Evolutionary conservation across 1,140 invertebrate genomes (phyloP), one percentile per base, ranked within the genome.

Genomic region (Plectrocnemia conspersa): DNA sequence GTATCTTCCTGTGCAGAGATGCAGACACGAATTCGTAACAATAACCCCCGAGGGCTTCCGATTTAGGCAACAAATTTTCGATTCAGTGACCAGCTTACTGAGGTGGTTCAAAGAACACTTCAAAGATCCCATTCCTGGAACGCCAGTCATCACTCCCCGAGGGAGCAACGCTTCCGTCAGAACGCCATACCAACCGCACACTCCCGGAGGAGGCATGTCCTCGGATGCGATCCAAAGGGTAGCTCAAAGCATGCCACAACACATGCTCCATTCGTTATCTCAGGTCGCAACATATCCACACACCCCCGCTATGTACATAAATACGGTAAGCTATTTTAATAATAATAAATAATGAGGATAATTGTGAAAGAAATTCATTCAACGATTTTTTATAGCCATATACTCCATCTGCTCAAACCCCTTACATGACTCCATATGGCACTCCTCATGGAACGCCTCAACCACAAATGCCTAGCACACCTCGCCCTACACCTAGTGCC

Each of bases 31-130:
- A 70, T 97, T 87, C 66, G 79, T 98, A 0, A 89, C 91, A 0
- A 84, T 98, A 0, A 87, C 85, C 5, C 88, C 93, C 0, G 91
- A 98, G 56, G 97, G 97, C 11, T 93, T 95, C 65, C 81, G 86
- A 41, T 99, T 95, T 69, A 77, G 97, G 23, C 81, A 86, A 46
- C 86, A 93, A 67, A 83, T 87, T 64, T 98, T 98, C 70, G 84
- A 88, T 49, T 85, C 87, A 1, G 74, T 98, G 0, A 85, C 82
- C 48, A 81, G 84, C 1, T 67, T 98, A 6, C 82, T 99, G 59
- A 82, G 88, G 45, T 99, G 95, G 94, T 99, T 98, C 70, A 99
- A 99, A 68, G 91, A 95, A 70, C 93, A 99, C 67, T 98, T 95
- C 76, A 76, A 91, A 42, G 93, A 97, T 65, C 88, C 92, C 0